A percentile compares a stretch with the other conserved stretches of the same genome.
These are phyloP conservation scores for Acanthopagrus latus DNA, from an alignment of 2,797 vertebrate genomes.

Conservation along the genomic window DNA sequence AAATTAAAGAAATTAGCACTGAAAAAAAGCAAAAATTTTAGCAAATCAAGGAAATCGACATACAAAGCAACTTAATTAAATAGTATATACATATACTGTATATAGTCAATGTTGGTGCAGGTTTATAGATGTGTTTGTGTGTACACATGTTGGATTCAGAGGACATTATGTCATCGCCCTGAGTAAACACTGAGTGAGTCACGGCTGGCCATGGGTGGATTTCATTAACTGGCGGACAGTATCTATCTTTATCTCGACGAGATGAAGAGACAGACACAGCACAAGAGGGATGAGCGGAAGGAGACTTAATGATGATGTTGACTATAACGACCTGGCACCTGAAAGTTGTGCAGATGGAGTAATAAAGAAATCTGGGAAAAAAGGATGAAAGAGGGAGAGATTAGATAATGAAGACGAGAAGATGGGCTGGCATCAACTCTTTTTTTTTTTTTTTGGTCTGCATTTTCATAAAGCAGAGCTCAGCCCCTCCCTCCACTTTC, in stretches of 20 bases:
- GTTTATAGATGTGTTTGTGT: constrained; percentile 17
- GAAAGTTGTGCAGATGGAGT: constrained; percentile 10
- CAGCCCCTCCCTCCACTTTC: constrained; percentile 23
- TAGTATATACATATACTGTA: too few relatives aligned
- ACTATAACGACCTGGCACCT: not conserved
- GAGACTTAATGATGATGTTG: not conserved
- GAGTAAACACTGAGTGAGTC: constrained; percentile 68
- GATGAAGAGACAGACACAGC: constrained; percentile 17
- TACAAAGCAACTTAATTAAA: too few relatives aligned
- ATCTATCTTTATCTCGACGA: constrained; percentile 56
- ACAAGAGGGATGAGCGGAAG: not conserved
- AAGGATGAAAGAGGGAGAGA: not conserved
- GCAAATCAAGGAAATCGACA: too few relatives aligned
- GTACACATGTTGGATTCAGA: constrained; percentile 17
- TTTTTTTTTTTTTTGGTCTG: constrained; percentile 30
- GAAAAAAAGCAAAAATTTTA: too few relatives aligned
- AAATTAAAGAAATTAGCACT: not conserved
- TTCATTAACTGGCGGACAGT: constrained; percentile 61
- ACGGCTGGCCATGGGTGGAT: constrained; percentile 63
- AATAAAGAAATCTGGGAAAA: constrained; percentile 9
- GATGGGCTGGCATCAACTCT: not conserved
- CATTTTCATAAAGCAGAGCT: constrained; percentile 39
- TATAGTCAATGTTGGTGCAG: too few relatives aligned
- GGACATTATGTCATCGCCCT: constrained; percentile 58
- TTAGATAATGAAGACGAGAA: constrained; percentile 20